Evolutionary conservation across 2,797 vertebrate species (phyloP).

Genomic region (Petrocephalus schoutedeni): DNA sequence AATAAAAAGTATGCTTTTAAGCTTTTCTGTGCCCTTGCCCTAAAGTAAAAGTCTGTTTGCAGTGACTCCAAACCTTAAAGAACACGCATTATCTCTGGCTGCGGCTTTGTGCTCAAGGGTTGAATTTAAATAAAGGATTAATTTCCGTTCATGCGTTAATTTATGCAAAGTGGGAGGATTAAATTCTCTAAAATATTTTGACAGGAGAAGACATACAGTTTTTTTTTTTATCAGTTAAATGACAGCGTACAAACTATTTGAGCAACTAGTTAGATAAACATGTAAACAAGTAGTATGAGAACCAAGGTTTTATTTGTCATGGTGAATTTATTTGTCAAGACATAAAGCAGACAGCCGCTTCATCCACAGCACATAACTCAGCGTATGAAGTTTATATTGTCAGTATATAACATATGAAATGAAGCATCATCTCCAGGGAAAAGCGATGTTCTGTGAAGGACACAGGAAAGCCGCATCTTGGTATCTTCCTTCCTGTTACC

Average conservation of each 20-base stretch:
- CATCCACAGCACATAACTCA: not conserved
- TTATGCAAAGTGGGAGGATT: slow-evolving; percentile 25
- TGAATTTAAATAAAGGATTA: slow-evolving; percentile 26
- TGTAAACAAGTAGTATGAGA: not conserved
- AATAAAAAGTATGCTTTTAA: not conserved
- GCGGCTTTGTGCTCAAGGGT: slow-evolving; percentile 7
- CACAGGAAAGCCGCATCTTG: not conserved
- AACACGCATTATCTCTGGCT: slow-evolving; percentile 17
- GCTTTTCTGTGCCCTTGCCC: not conserved
- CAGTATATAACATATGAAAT: not conserved
- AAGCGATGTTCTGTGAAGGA: not conserved
- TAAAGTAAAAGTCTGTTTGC: slow-evolving; percentile 7
- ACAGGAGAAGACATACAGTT: not conserved
- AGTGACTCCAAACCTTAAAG: slow-evolving; percentile 17
- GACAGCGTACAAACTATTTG: not conserved
- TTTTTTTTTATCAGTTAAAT: not conserved
- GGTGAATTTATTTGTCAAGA: not conserved
- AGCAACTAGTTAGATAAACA: not conserved
- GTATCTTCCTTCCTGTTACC: not conserved
- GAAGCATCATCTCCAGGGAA: not conserved
- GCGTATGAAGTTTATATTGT: not conserved
- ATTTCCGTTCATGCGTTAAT: slow-evolving; percentile 20
- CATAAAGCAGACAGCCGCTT: not conserved
- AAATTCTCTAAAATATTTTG: slow-evolving; percentile 21
- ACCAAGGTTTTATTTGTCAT: not conserved